These are phyloP conservation scores for Loris lydekkerianus DNA, from an alignment of 2,797 vertebrate genomes.

Conservation along the genomic window DNA sequence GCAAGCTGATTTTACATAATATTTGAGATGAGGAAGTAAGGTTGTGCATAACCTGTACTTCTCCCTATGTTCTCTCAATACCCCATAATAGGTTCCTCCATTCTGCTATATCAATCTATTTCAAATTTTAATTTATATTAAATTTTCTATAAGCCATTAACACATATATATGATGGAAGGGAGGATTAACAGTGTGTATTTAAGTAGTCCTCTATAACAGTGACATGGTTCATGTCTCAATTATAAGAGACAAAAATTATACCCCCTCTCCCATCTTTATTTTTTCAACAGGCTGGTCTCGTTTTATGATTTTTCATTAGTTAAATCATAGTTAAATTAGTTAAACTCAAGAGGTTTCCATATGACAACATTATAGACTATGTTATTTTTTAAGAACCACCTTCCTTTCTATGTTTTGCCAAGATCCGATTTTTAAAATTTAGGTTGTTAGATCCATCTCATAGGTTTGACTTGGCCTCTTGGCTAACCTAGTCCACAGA, in stretches of 20 bases:
- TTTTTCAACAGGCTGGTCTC: neutral
- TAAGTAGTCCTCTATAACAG: neutral
- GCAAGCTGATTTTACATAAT: neutral
- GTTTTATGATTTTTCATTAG: neutral
- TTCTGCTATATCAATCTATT: neutral
- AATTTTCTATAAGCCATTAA: conserved; percentile 7
- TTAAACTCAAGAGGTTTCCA: neutral
- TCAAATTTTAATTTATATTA: conserved; percentile 34
- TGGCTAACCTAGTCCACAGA: neutral
- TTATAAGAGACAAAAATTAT: neutral
- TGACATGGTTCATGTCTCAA: neutral
- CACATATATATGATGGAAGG: neutral
- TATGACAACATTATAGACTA: neutral
- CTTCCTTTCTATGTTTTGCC: neutral
- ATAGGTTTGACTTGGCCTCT: conserved; percentile 3
- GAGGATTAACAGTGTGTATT: neutral
- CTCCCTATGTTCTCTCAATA: neutral
- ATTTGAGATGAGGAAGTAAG: conserved; percentile 25
- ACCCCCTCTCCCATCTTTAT: neutral
- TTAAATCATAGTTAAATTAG: too few species aligned
- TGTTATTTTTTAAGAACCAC: neutral
- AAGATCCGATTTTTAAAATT: conserved; percentile 1
- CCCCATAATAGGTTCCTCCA: neutral
- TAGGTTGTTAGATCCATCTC: neutral
- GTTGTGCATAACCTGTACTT: neutral